Base-by-base conservation (phyloP, 2,797 vertebrate genomes). In the Ptychadena robeensis region DNA sequence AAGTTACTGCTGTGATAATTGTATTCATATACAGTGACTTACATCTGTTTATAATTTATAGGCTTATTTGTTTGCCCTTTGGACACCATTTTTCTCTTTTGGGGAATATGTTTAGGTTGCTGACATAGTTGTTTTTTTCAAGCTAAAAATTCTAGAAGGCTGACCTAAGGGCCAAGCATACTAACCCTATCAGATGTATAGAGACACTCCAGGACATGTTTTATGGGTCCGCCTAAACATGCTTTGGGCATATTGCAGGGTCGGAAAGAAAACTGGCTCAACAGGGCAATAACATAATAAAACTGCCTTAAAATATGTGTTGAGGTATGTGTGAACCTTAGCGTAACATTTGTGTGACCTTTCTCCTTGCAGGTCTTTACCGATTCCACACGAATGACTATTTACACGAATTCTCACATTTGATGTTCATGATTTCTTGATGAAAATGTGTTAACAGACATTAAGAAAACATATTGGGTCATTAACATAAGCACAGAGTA, bases 191-290 rank as follows among this genome's bases (percentile, higher is more conserved):
- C 64, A 80, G 70, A 77, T 74, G 77, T 70, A 74, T 40, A 70
- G 48, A 75, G 67, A 65, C 83, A 80, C 78, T 85, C 83, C 78
- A 37, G 78, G 82, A 85, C 78, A 85, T 37, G 72, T 85, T 85
- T 85, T 85, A 85, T 79, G 79, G 65, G 72, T 44, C 30, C 66
- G 57, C 72, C 65, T 80, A 71, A 40, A 80, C 78, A 40, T 76
- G 78, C 83, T 78, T 71, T 70, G 72, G 78, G 83, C 78, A 71
- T 64, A 75, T 84, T 84, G 63, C 75, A 75, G 71, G 65, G 77
- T 53, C 73, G 64, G 66, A 66, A 85, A 85, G 72, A 85, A 85
- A 85, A 53, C 66, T 76, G 71, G 71, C 59, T 80, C 70, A 80
- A 75, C 77, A 71, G 78, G 72, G 65, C 78, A 81, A 85, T 71